phyloP scores from a whole-genome alignment of 2,888 invertebrate species.

The Thymelicus sylvestris region DNA sequence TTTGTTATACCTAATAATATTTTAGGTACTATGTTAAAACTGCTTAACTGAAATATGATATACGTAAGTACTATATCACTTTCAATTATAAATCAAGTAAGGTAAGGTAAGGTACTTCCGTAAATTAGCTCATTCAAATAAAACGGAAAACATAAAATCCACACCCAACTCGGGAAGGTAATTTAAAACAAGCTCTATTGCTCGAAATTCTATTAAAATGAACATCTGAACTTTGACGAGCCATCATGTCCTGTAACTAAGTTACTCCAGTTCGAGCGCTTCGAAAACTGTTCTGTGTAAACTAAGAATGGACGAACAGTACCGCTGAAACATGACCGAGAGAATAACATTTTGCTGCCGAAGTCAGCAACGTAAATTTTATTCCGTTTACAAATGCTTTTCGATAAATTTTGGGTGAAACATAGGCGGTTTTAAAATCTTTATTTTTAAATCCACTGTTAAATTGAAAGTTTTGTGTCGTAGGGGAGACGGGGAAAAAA shows the following conservation, averaged over 20 bases:
- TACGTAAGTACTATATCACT: too few species aligned
- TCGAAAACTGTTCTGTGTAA: slow-evolving; percentile 27
- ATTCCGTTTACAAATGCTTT: slow-evolving; percentile 2
- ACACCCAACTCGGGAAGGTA: neutral
- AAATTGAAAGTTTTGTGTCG: too few species aligned
- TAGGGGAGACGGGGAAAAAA: too few species aligned
- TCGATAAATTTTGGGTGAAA: slow-evolving; percentile 2
- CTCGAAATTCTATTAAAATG: slow-evolving; percentile 60
- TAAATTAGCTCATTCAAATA: neutral
- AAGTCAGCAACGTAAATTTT: slow-evolving; percentile 6
- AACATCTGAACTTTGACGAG: slow-evolving; percentile 60
- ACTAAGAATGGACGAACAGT: slow-evolving; percentile 22
- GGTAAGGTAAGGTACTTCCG: too few species aligned
- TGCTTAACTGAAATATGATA: too few species aligned
- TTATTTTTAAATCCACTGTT: neutral
- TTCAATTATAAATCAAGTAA: too few species aligned
- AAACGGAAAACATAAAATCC: slow-evolving; percentile 7
- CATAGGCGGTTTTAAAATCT: neutral
- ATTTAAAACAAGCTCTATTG: slow-evolving; percentile 41
- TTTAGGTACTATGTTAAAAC: too few species aligned
- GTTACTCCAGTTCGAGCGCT: slow-evolving; percentile 41
- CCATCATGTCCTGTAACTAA: slow-evolving; percentile 45
- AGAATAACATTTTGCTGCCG: slow-evolving; percentile 19
- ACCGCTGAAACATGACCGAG: slow-evolving; percentile 6
- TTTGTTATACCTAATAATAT: too few species aligned